Percentiles rank a stretch among this genome's conserved stretches.
Evolutionary conservation across 35 echinoderm and acorn worm genomes (phyloP).

Genomic region (Ptychodera flava): DNA sequence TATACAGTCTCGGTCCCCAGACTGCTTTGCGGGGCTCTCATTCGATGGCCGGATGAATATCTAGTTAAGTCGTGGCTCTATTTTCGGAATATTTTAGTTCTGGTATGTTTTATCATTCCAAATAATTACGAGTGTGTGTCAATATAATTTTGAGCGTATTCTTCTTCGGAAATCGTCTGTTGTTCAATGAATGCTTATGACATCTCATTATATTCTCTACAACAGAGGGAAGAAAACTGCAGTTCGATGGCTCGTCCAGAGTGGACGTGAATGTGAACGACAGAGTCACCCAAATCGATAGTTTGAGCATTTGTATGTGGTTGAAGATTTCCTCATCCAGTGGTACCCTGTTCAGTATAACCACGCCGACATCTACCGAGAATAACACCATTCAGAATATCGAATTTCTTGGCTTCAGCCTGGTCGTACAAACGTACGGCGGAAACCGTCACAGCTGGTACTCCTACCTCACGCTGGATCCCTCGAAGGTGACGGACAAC

Average conservation of each 20-base stretch:
- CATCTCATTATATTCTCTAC: no score
- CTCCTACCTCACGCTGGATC: neutral
- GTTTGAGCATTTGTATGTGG: neutral
- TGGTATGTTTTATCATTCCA: no score
- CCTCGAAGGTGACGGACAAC: neutral
- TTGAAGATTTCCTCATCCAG: neutral
- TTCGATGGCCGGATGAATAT: no score
- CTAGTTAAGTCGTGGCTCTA: no score
- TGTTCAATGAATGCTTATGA: no score
- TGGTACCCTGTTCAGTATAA: neutral
- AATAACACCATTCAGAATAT: neutral
- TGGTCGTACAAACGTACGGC: neutral
- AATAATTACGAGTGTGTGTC: no score
- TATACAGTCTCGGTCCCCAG: no score
- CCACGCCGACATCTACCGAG: neutral
- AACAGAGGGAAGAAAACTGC: neutral
- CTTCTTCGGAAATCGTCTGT: no score
- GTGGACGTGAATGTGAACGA: neutral
- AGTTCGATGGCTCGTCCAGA: neutral
- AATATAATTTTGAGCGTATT: no score
- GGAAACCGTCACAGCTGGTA: neutral
- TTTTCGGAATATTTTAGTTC: no score
- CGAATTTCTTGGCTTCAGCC: neutral
- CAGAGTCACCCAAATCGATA: neutral
- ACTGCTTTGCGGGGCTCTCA: no score